phyloP scores from a whole-genome alignment of 2,888 invertebrate genomes.

The Ischnura elegans region DNA sequence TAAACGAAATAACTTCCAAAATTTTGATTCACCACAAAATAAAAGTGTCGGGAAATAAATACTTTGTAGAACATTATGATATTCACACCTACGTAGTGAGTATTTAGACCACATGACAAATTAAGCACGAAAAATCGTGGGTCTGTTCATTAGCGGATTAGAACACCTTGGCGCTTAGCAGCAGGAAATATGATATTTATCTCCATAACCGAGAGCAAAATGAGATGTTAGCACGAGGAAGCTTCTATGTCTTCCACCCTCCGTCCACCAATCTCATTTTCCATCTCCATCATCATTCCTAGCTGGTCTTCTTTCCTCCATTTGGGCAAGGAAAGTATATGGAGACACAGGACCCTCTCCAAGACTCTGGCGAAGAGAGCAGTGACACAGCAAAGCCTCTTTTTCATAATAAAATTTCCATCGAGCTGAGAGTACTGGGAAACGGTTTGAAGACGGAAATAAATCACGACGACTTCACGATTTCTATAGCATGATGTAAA shows the following conservation, averaged over 20 bases:
- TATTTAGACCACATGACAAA: too few species aligned
- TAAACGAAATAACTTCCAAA: too few species aligned
- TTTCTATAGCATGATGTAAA: conserved; percentile 58
- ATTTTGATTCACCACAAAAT: too few species aligned
- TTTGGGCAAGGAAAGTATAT: background rate
- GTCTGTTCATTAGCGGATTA: too few species aligned
- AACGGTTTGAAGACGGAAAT: conserved; percentile 17
- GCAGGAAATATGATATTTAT: conserved; percentile 15
- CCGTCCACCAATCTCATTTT: background rate
- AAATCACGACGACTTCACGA: conserved; percentile 53
- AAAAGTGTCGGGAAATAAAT: too few species aligned
- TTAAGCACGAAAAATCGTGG: too few species aligned
- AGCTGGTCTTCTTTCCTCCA: background rate
- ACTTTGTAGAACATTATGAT: too few species aligned
- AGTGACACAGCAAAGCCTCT: conserved; percentile 54
- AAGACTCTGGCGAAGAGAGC: background rate
- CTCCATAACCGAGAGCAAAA: conserved; percentile 11
- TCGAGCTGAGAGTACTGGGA: conserved; percentile 22
- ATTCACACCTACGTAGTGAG: too few species aligned
- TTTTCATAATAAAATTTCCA: conserved; percentile 52
- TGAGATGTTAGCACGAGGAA: background rate
- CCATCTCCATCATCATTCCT: background rate
- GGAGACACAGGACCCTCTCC: conserved; percentile 8
- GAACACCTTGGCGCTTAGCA: background rate
- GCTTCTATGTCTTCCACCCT: background rate